These are phyloP conservation scores for Ectemnius lituratus DNA, from an alignment of 2,888 invertebrate genomes.

Conservation along the genomic window DNA sequence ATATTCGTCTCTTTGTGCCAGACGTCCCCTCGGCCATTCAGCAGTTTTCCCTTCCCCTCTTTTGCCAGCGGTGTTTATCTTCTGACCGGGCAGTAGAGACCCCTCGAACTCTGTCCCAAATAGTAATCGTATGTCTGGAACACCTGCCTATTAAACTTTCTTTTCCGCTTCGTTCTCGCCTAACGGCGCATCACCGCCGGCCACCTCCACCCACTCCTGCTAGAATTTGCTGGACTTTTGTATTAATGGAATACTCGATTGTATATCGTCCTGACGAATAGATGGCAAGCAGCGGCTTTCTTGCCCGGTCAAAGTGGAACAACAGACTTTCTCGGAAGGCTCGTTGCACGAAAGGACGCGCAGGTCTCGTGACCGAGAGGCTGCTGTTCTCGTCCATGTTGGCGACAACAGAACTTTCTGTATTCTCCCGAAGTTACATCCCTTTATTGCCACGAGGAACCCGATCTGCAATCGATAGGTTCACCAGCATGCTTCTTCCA, in stretches of 20 bases:
- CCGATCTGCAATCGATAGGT: slow-evolving; percentile 51
- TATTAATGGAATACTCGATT: slow-evolving; percentile 27
- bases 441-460: too few relatives aligned
- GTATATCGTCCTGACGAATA: neutral
- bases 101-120: slow-evolving; percentile 16
- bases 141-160: slow-evolving; percentile 36
- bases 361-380: too few relatives aligned
- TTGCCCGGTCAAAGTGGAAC: neutral
- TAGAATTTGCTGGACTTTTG: slow-evolving; percentile 8
- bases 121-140: slow-evolving; percentile 31
- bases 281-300: neutral
- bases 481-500: slow-evolving; percentile 46
- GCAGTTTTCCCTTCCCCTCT: slow-evolving; percentile 4
- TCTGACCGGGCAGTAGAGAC: slow-evolving; percentile 11
- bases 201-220: too few relatives aligned
- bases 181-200: too few relatives aligned
- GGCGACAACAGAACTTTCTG: too few relatives aligned
- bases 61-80: slow-evolving; percentile 34
- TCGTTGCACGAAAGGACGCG: too few relatives aligned
- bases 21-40: slow-evolving; percentile 9
- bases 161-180: slow-evolving; percentile 12
- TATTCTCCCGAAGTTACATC: too few relatives aligned
- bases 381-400: too few relatives aligned
- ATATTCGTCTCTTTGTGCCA: slow-evolving; percentile 6
- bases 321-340: too few relatives aligned